Evolutionary conservation across 2,113 vertebrate species (phyloP).

Genomic region (Cottus gobio): DNA sequence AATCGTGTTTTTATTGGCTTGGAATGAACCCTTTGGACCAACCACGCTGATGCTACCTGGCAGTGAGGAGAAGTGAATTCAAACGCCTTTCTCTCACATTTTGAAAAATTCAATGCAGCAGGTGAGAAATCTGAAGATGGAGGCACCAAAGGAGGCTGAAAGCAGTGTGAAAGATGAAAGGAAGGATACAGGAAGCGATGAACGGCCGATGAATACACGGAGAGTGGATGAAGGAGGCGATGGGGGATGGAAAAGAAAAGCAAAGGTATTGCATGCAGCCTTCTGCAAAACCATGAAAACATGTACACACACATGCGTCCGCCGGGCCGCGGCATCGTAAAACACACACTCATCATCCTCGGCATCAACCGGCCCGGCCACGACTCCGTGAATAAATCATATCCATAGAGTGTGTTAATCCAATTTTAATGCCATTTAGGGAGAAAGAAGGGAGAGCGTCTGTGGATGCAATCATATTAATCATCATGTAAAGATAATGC

Average conservation of each 20-base stretch:
- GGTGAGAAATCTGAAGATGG: neutral
- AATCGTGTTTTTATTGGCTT: neutral
- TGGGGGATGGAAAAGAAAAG: slow-evolving; percentile 2
- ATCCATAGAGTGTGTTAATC: slow-evolving; percentile 55
- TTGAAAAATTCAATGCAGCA: neutral
- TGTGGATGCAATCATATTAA: slow-evolving; percentile 67
- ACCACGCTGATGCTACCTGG: neutral
- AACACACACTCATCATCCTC: slow-evolving; percentile 43
- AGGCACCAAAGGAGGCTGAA: slow-evolving; percentile 1
- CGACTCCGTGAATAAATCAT: slow-evolving; percentile 66
- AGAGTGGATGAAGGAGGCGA: slow-evolving; percentile 5
- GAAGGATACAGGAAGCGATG: neutral
- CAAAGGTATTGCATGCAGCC: neutral
- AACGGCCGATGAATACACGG: neutral
- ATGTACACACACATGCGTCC: slow-evolving; percentile 12
- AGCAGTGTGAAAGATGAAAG: slow-evolving; percentile 9
- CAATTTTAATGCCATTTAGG: slow-evolving; percentile 70
- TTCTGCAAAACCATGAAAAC: slow-evolving; percentile 20
- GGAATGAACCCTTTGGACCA: neutral
- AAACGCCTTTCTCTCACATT: neutral
- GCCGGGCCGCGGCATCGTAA: slow-evolving; percentile 29
- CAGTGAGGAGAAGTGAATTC: neutral
- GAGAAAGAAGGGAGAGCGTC: slow-evolving; percentile 42
- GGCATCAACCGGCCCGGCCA: slow-evolving; percentile 35
- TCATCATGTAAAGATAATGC: slow-evolving; percentile 68